These are phyloP conservation scores for Jordanella pulchra DNA, from an alignment of 2,797 vertebrate genomes.

Conservation along the genomic window DNA sequence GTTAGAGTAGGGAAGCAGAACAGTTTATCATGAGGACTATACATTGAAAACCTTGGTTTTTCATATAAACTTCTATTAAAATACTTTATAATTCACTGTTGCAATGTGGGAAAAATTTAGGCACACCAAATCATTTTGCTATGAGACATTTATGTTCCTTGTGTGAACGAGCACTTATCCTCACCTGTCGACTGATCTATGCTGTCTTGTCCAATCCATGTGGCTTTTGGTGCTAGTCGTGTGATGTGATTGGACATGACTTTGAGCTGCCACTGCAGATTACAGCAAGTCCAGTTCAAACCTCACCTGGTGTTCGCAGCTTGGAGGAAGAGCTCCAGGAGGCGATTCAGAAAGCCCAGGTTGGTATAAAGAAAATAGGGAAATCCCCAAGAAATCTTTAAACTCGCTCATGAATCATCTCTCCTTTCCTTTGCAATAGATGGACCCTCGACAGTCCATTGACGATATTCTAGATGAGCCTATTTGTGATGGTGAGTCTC, in stretches of 20 bases:
- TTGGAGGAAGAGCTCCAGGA: constrained; percentile 92
- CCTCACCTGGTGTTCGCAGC: constrained; percentile 74
- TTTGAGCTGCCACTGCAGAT: constrained; percentile 88
- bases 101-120: not conserved
- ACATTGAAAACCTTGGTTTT: not conserved
- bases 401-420: constrained; percentile 13
- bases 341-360: constrained; percentile 91
- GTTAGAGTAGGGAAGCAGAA: not conserved
- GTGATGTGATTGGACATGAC: constrained; percentile 84
- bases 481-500: constrained; percentile 72
- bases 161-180: constrained; percentile 8
- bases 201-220: constrained; percentile 61
- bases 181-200: constrained; percentile 34
- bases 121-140: constrained; percentile 1
- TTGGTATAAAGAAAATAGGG: constrained; percentile 47
- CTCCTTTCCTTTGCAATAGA: constrained; percentile 67
- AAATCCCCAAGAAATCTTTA: constrained; percentile 5
- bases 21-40: not conserved
- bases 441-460: constrained; percentile 87
- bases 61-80: not conserved
- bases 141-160: constrained; percentile 20
- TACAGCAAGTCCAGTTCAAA: constrained; percentile 80
- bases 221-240: constrained; percentile 79
- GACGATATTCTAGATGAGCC: constrained; percentile 88
- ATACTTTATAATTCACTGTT: not conserved